These are phyloP conservation scores for Venturia canescens DNA, from an alignment of 1,140 invertebrate species.

Conservation along the genomic window DNA sequence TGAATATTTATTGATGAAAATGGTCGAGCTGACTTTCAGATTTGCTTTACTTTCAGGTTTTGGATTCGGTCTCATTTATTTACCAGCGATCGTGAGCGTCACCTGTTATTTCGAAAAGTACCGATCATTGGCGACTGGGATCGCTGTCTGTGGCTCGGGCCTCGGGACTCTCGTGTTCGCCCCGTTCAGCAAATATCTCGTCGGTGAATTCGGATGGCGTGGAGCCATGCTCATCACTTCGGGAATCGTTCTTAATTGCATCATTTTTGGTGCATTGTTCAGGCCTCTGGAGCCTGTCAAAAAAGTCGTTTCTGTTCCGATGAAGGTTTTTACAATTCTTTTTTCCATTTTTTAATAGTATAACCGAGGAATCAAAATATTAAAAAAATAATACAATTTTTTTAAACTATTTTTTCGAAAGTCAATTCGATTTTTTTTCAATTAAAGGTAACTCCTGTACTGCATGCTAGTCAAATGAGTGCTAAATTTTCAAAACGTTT, in stretches of 20 bases:
- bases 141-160: constrained; percentile 96
- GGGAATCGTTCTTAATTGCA: constrained; percentile 88
- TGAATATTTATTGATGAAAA: background rate
- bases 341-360: constrained; percentile 11
- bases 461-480: too few relatives aligned
- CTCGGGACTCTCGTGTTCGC: constrained; percentile 91
- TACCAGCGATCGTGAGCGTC: constrained; percentile 96
- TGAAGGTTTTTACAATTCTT: constrained; percentile 53
- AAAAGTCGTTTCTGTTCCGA: constrained; percentile 49
- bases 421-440: too few relatives aligned
- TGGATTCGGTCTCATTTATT: constrained; percentile 95
- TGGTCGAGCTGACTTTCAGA: too few relatives aligned
- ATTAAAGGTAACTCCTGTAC: too few relatives aligned
- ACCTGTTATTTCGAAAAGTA: constrained; percentile 96
- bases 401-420: background rate
- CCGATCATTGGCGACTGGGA: constrained; percentile 93
- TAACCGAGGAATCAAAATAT: background rate
- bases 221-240: constrained; percentile 89
- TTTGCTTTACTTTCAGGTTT: constrained; percentile 80
- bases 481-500: too few relatives aligned
- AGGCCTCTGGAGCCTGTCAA: constrained; percentile 79
- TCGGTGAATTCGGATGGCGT: constrained; percentile 82
- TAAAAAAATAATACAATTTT: background rate
- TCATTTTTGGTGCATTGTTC: constrained; percentile 90
- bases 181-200: constrained; percentile 84